Conservation (phyloP, 2,888 invertebrate genomes). For the Drosophila emarginata region DNA sequence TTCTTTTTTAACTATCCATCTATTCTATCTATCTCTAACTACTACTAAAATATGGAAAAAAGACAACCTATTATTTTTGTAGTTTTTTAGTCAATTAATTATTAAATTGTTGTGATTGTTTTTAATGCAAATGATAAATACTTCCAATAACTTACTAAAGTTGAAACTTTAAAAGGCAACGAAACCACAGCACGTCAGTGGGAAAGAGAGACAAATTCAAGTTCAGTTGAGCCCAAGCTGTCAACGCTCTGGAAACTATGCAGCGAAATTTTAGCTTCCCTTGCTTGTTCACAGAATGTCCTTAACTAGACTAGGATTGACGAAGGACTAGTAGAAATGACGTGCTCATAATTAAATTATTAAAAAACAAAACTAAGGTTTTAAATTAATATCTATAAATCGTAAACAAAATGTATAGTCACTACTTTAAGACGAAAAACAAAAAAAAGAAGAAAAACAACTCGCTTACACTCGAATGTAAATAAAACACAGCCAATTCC, state of each 20-base stretch:
- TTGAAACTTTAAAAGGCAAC: slow-evolving; percentile 62
- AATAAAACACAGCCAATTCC: slow-evolving; percentile 56
- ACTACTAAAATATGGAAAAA: slow-evolving; percentile 48
- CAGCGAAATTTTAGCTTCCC: slow-evolving; percentile 64
- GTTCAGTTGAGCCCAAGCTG: slow-evolving; percentile 29
- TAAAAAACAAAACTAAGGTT: slow-evolving; percentile 53
- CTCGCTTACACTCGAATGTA: slow-evolving; percentile 43
- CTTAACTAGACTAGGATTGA: slow-evolving; percentile 21
- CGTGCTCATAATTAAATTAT: slow-evolving; percentile 64
- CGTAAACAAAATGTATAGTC: slow-evolving; percentile 82
- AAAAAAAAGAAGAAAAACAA: slow-evolving; percentile 34
- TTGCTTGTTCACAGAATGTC: slow-evolving; percentile 45
- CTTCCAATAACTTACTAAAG: slow-evolving; percentile 71
- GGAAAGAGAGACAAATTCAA: not conserved
- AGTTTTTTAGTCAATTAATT: slow-evolving; percentile 77
- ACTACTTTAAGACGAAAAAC: slow-evolving; percentile 81
- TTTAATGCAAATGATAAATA: slow-evolving; percentile 72
- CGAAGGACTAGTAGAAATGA: not conserved
- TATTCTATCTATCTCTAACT: slow-evolving; percentile 23
- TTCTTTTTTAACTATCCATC: slow-evolving; percentile 49
- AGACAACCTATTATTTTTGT: slow-evolving; percentile 72
- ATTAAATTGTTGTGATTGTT: slow-evolving; percentile 80
- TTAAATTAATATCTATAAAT: slow-evolving; percentile 72
- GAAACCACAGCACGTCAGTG: slow-evolving; percentile 37
- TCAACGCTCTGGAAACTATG: slow-evolving; percentile 55